A percentile compares a stretch with the other conserved stretches of the same genome.
Evolutionary conservation across 1,140 invertebrate species (phyloP).

Genomic region (Drosophila mayri): DNA sequence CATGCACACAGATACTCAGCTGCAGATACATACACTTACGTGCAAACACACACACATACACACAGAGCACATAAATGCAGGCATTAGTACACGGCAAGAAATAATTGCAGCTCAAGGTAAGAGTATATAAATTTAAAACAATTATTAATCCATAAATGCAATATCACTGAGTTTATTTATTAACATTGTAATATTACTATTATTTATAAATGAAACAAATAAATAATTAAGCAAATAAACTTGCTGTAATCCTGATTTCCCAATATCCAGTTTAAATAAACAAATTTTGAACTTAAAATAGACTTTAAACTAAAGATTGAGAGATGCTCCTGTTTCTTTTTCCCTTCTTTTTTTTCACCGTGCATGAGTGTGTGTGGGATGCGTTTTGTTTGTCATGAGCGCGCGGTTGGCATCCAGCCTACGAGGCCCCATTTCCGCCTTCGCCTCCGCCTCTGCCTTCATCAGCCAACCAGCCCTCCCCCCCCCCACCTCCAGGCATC

Average conservation of each 20-base stretch:
- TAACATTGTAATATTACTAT: no score
- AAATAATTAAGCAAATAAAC: no score
- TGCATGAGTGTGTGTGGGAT: constrained; percentile 40
- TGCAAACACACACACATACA: constrained; percentile 21
- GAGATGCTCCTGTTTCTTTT: no score
- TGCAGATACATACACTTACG: constrained; percentile 54
- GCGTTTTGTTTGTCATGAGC: constrained; percentile 56
- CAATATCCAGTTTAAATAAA: no score
- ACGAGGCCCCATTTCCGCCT: constrained; percentile 38
- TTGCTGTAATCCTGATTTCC: no score
- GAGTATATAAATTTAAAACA: no score
- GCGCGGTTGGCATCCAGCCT: constrained; percentile 54
- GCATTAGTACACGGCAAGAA: constrained; percentile 34
- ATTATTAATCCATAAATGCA: no score
- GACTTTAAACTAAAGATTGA: no score
- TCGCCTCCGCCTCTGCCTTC: constrained; percentile 1
- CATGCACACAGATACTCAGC: constrained; percentile 40
- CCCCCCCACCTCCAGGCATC: no score
- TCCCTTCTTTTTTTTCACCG: not conserved
- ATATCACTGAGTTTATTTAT: no score
- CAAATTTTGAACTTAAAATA: no score
- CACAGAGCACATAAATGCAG: constrained; percentile 35
- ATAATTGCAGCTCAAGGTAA: not conserved
- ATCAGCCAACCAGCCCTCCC: not conserved
- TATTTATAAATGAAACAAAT: no score